Evolutionary conservation across 1,140 invertebrate genomes (phyloP), one percentile per base, ranked within the genome.

Genomic region (Halesus radiatus): DNA sequence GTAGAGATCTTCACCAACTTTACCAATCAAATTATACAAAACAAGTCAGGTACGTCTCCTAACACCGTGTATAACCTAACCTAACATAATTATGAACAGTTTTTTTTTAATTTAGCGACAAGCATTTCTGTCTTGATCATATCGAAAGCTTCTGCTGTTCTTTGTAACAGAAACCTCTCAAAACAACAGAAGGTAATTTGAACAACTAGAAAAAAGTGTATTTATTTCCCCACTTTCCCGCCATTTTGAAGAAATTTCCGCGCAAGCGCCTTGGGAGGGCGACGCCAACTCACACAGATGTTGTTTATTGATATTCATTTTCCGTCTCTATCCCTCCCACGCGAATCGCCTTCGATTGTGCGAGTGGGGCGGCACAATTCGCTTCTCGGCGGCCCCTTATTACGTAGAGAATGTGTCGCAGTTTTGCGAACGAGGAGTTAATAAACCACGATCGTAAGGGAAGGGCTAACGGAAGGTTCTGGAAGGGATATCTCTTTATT

Each of bases 211-310:
- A 37, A n/a, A 32, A n/a, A 32, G 50, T 16, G 16, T 37, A 0
- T 16, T n/a, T 37, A 20, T 70, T 70, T 70, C 26, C 62, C 62
- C 66, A 50, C 66, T 20, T 70, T 70, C 37, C 66, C 37, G 45
- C 66, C 66, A 50, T 50, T 70, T 70, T 70, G 66, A 70, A 50
- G 26, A 26, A 66, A 66, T 64, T 77, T 60, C 56, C 23, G 76
- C 76, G 76, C 45, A 26, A 53, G 76, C 76, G 76, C 22, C 45
- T 53, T 77, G 76, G 76, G 76, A 77, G 76, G 76, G 56, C 76
- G 45, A 64, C 37, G 60, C 74, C 32, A 32, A 15, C 74, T 37
- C 74, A 62, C 74, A 20, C 20, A 26, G 76, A 77, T 53, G 76
- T 77, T 77, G 76, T 77, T 64, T 62, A 77, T 64, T 66, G 76